Evolutionary conservation across 2,888 invertebrate genomes (phyloP), one percentile per base, ranked within the genome.

Genomic region (Tenthredo livida): DNA sequence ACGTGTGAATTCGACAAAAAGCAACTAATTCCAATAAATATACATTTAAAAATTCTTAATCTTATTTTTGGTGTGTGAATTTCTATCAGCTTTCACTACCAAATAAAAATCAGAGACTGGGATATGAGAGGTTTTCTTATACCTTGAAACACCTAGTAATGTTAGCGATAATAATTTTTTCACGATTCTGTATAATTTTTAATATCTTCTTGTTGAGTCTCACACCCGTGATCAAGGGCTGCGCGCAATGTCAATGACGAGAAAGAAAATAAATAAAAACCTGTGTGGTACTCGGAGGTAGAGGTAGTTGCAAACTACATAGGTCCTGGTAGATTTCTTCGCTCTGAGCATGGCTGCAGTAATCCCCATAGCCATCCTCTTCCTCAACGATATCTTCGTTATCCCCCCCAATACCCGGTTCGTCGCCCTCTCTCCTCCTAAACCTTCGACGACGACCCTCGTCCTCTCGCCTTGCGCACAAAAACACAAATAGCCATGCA

Each of bases 291-390:
- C 91, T 91, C 87, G 92, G 91, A 93, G 94, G 94, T 93, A 95
- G 95, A 94, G 94, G 95, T 93, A 93, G 94, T 89, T 92, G 94
- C 92, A 97, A 95, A 90, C 96, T 96, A 95, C 97, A 98, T 93
- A 98, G 96, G 95, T 98, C 98, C 95, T 98, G 98, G 95, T 98
- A 98, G 94, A 98, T 97, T 94, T 98, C 97, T 94, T 98, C 98
- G 93, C 97, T 97, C 94, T 96, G 96, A 92, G 96, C 95, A 94
- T 96, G 95, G 93, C 96, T 95, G 95, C 95, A 95, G 94, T 95
- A 95, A 94, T 95, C 95, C 90, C 95, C 95, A 93, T 96, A 96
- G 92, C 96, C 96, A 90, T 95, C 95, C 89, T 94, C 93, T 87
- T 94, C 95, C 89, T 94, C 95, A 87, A 91, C 93, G 87, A 90